These are phyloP conservation scores for Lasiommata megera DNA, from an alignment of 2,888 invertebrate species.

Conservation along the genomic window DNA sequence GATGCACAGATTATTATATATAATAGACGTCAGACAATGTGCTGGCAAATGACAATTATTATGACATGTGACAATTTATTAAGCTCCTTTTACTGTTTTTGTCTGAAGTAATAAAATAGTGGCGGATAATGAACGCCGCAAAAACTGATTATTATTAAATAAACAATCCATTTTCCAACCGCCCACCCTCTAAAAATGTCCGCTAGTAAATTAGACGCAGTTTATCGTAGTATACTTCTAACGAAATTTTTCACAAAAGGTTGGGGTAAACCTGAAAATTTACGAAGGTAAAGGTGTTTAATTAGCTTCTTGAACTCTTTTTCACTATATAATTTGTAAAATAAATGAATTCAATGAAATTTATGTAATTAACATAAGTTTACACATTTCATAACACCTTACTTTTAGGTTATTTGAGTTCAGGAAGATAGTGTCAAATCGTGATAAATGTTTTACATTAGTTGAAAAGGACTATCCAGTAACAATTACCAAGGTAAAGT, in stretches of 20 bases:
- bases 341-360: neutral
- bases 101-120: constrained; percentile 47
- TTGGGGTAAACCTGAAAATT: constrained; percentile 96
- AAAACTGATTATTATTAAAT: constrained; percentile 32
- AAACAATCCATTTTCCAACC: constrained; percentile 29
- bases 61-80: constrained; percentile 27
- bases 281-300: constrained; percentile 85
- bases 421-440: constrained; percentile 91
- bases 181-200: constrained; percentile 64
- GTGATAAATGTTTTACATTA: constrained; percentile 90
- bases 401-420: constrained; percentile 93
- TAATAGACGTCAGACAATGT: no score
- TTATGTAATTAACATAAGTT: neutral
- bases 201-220: constrained; percentile 85
- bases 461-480: constrained; percentile 92
- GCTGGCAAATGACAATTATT: neutral
- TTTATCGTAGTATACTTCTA: constrained; percentile 92
- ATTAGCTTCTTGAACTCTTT: neutral
- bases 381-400: constrained; percentile 16
- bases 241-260: constrained; percentile 97
- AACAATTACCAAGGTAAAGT: constrained; percentile 89
- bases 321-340: neutral
- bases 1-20: no score
- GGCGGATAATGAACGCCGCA: constrained; percentile 41
- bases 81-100: constrained; percentile 21